Conservation (phyloP, 23 tunicate genomes). For the Phallusia fumigata region DNA sequence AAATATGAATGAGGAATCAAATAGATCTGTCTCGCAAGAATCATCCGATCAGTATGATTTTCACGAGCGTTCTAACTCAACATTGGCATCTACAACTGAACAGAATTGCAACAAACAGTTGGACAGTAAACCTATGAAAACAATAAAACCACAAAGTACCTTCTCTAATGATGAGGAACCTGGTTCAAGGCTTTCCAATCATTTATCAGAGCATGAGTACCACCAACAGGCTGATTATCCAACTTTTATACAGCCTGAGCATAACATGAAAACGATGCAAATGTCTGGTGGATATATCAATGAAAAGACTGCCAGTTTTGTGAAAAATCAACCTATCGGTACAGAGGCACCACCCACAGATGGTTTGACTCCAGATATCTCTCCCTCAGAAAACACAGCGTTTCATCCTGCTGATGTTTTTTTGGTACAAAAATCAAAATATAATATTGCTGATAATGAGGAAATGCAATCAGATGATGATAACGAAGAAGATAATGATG, state of each 20-base stretch:
- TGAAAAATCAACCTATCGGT: background rate
- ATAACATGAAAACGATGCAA: background rate
- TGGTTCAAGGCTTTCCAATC: slow-evolving; percentile 22
- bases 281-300: background rate
- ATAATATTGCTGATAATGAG: too few species aligned
- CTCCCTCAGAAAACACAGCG: background rate
- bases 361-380: background rate
- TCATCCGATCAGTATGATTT: slow-evolving; percentile 39
- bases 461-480: background rate
- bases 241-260: background rate
- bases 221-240: too few species aligned
- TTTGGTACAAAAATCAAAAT: too few species aligned
- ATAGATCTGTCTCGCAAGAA: slow-evolving; percentile 23
- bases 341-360: background rate
- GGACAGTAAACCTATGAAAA: background rate
- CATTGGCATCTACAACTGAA: background rate
- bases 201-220: slow-evolving; percentile 12
- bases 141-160: background rate
- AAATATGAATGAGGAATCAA: background rate
- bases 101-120: background rate
- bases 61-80: slow-evolving; percentile 24
- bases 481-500: slow-evolving; percentile 24
- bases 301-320: background rate
- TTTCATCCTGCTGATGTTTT: background rate
- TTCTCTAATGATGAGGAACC: background rate